A percentile compares a stretch with the other conserved stretches of the same genome.
These are phyloP conservation scores for Ischnus inquisitorius DNA, from an alignment of 2,888 invertebrate species.

Conservation along the genomic window DNA sequence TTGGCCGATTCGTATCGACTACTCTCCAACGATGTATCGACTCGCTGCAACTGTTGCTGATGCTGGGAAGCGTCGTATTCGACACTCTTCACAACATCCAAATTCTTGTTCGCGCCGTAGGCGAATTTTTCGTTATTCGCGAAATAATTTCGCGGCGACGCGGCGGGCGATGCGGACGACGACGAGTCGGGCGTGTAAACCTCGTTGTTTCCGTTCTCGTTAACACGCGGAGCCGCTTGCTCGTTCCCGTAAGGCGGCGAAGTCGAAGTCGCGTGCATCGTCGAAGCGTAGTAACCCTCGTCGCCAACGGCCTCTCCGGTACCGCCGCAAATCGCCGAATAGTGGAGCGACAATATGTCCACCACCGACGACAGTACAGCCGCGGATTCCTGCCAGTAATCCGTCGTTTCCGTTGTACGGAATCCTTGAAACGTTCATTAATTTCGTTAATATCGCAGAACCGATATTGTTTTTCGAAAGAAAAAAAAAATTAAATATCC, in stretches of 20 bases:
- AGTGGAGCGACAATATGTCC: slow-evolving; percentile 83
- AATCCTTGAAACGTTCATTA: slow-evolving; percentile 43
- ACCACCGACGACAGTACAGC: slow-evolving; percentile 71
- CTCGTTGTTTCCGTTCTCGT: slow-evolving; percentile 59
- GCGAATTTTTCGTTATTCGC: slow-evolving; percentile 41
- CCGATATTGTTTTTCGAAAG: neutral
- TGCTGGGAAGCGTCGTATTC: slow-evolving; percentile 37
- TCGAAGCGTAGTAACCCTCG: slow-evolving; percentile 81
- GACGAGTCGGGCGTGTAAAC: slow-evolving; percentile 53
- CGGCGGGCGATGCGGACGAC: slow-evolving; percentile 65
- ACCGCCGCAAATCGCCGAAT: slow-evolving; percentile 78
- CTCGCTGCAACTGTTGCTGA: slow-evolving; percentile 25
- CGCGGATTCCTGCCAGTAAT: slow-evolving; percentile 65
- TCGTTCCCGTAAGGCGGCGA: slow-evolving; percentile 73
- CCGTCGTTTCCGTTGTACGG: slow-evolving; percentile 52
- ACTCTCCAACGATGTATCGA: slow-evolving; percentile 36
- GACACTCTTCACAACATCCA: slow-evolving; percentile 41
- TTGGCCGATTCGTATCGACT: slow-evolving; percentile 54
- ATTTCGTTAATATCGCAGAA: neutral
- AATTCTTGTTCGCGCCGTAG: slow-evolving; percentile 23
- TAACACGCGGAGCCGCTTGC: slow-evolving; percentile 31
- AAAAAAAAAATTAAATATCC: no score
- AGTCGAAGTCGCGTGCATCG: slow-evolving; percentile 74
- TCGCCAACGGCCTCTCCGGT: slow-evolving; percentile 70
- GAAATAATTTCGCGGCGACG: slow-evolving; percentile 54